Evolutionary conservation across 2,797 vertebrate species (phyloP), one percentile per base, ranked within the genome.

Genomic region (Rhynchotus rufescens): DNA sequence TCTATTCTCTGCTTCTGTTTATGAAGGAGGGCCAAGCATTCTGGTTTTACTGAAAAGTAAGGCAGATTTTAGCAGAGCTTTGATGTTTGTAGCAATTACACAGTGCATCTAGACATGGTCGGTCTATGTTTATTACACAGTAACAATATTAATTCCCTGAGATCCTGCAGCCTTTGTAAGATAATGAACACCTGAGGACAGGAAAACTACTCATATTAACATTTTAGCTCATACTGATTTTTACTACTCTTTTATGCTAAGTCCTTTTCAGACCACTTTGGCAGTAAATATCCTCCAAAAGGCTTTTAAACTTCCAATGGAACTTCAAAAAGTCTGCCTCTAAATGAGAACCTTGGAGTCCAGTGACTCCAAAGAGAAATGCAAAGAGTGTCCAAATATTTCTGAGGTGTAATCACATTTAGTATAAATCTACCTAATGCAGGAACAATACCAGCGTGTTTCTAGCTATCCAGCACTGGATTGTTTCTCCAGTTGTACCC

Each of bases 401-500:
- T 93, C 36, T 20, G 76, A 89, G 47, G 42, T 88, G 91, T 90
- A 93, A 95, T 94, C 89, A 79, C 84, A 67, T 89, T 82, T 42
- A 81, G 25, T 52, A 80, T 92, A 90, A 93, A 62, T 86, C 81
- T 92, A 42, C 47, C 28, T 65, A 59, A 64, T 83, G 74, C 17
- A 88, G 80, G 62, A 90, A 66, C 52, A 86, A 66, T 76, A 95
- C 83, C 76, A 89, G 69, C 60, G 34, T 83, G 75, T 82, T 88
- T 84, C 81, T 92, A 94, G 75, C 22, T 42, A 66, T 84, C 84
- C 77, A 87, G 4, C 32, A 54, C 84, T 68, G 73, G 86, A 84
- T 72, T 72, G 68, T 81, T 95, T 95, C 86, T 88, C 71, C 90
- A 89, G 52, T 95, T 92, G 93, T 93, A 79, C 88, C 57, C 62